Base-by-base conservation (phyloP, 2,797 vertebrate species). In the Sebastes diaconus region DNA sequence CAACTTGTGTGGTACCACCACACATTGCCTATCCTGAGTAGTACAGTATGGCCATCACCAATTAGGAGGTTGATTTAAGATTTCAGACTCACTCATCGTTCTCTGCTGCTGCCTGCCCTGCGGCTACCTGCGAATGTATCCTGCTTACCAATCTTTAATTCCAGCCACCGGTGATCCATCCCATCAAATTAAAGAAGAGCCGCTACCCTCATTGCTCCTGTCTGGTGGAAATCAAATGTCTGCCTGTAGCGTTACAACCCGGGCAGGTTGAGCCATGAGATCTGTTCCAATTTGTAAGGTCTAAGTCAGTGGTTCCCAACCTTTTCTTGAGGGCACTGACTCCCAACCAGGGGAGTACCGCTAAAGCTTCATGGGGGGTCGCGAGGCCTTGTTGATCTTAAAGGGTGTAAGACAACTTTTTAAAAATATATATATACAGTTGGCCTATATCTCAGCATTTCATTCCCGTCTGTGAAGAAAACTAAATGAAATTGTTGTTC, bases 1-100 rank as follows among this genome's bases (percentile, higher is more conserved):
- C 46, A 79, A 8, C 18, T n/a, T 1, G 5, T 42, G 70, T 75
- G 29, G 36, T 18, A 71, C 36, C 4, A 6, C 70, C 4, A 6
- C 68, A 68, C 54, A 52, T 30, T 46, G 61, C 67, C 22, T 61
- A 22, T 55, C 13, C 75, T 55, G 22, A 60, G 57, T 34, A 63
- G 73, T 77, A 60, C 27, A 72, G 74, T 42, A 27, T 7, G 61
- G 14, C 46, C 58, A 16, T 83, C 81, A 79, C 65, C 78, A 83
- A 88, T 88, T 83, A 80, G 42, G 20, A 60, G 57, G 20, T 79
- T 14, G 25, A 88, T 87, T 73, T 72, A 67, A 77, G 75, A 66
- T 80, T 73, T 83, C 80, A 81, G 30, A 71, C 42, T 68, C 46
- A 22, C 81, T 85, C 70, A 84, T 87, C 73, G 54, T 34, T 27